Base-by-base conservation (phyloP, 2,797 vertebrate species). In the Dendrocincla fuliginosa region DNA sequence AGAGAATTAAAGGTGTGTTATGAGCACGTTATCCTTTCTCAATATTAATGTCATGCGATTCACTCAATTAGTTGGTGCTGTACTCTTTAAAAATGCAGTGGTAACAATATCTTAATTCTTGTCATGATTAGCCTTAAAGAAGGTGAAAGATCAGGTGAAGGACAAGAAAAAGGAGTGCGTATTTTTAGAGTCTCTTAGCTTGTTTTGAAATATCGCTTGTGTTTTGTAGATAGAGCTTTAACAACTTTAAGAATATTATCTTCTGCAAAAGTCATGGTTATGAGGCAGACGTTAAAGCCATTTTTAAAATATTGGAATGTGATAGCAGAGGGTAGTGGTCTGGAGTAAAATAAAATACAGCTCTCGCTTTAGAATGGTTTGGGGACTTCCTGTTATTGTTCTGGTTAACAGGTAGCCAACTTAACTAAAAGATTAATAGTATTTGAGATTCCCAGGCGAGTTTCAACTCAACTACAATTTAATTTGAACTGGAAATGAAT, bases 1-100 rank as follows among this genome's bases (percentile, higher is more conserved):
- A 89, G 90, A 93, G 95, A 91, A 88, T 96, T 96, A 95, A 91
- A 95, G 91, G 91, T 97, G 74, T 65, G 87, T 57, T 93, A 65
- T 35, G 69, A 67, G 33, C 77, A 53, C 0, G 9, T 93, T 91
- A 59, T 91, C 94, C 85, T 95, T 91, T 93, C 60, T 73, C 61
- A 86, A 73, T 25, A 10, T 57, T 65, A 42, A 22, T 89, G 60
- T 71, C 49, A n/a, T 9, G 25, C 49, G 35, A 46, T 42, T 89
- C 2, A 1, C 14, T 87, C 39, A 27, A 1, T 82, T 65, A 52
- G 16, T 63, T 63, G 27, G 17, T 89, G 11, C 52, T 87, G n/a
- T 69, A 33, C 27, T 69, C 63, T 55, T 90, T 30, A 67, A 67
- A 94, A 82, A 68, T 55, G 27, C 27, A 53, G 0, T 20, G 13